These are phyloP conservation scores for Cryptocephalus primarius DNA, from an alignment of 2,888 invertebrate species.

Conservation along the genomic window DNA sequence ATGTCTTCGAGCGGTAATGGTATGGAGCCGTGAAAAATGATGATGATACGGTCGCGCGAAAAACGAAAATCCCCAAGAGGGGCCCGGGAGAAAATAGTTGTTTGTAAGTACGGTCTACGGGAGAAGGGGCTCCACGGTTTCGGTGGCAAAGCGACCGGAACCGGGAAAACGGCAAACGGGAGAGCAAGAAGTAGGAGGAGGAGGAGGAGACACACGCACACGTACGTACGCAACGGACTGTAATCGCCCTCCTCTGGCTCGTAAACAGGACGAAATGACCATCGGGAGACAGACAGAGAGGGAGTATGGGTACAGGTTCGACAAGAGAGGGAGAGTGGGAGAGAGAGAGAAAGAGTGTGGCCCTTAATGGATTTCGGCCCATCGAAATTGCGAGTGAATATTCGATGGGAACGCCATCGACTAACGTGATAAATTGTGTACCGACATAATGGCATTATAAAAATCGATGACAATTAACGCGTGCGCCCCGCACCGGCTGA, in stretches of 20 bases:
- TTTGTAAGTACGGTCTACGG: slow-evolving; percentile 8
- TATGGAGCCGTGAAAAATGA: slow-evolving; percentile 37
- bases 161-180: no score
- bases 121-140: slow-evolving; percentile 10
- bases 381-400: neutral
- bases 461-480: slow-evolving; percentile 43
- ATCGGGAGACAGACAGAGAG: slow-evolving; percentile 22
- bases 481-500: slow-evolving; percentile 27
- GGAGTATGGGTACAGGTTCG: slow-evolving; percentile 29
- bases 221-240: slow-evolving; percentile 13
- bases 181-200: no score
- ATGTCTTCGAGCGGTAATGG: slow-evolving; percentile 37
- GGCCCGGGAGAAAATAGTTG: neutral
- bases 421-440: slow-evolving; percentile 38
- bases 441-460: slow-evolving; percentile 38
- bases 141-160: neutral
- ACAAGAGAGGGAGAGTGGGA: neutral
- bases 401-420: slow-evolving; percentile 5
- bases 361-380: slow-evolving; percentile 3
- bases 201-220: no score
- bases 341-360: neutral
- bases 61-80: slow-evolving; percentile 27
- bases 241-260: slow-evolving; percentile 38
- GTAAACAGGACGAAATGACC: slow-evolving; percentile 37
- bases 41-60: slow-evolving; percentile 34